These are phyloP conservation scores for Plusia festucae DNA, from an alignment of 2,888 invertebrate genomes.

Conservation along the genomic window DNA sequence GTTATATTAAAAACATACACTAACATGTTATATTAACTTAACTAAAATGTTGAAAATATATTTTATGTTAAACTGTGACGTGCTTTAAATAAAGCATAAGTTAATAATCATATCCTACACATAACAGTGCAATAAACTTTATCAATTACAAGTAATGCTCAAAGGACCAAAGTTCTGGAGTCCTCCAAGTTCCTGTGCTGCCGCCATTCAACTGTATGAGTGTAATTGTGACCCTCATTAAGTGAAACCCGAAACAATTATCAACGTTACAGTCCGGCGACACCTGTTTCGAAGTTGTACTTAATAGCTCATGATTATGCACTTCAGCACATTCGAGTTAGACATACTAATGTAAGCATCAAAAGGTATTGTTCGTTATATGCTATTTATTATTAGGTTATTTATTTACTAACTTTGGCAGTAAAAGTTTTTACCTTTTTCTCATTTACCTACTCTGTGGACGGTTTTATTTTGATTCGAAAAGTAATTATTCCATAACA, in stretches of 20 bases:
- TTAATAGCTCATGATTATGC: neutral
- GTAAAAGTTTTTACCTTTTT: neutral
- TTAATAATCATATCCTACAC: neutral
- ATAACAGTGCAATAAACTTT: neutral
- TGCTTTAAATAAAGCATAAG: neutral
- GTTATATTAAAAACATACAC: too few species aligned
- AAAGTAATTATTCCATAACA: too few species aligned
- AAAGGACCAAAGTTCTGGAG: neutral
- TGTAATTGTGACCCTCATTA: conserved; percentile 8
- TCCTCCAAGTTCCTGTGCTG: neutral
- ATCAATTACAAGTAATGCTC: neutral
- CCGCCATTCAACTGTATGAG: neutral
- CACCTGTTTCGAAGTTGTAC: neutral
- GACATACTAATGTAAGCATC: neutral
- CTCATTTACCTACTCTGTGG: too few species aligned
- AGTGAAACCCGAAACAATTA: conserved; percentile 6
- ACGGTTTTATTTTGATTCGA: too few species aligned
- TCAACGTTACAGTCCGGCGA: neutral
- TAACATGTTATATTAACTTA: too few species aligned
- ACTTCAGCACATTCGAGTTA: neutral
- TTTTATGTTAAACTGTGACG: neutral
- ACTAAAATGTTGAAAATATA: too few species aligned
- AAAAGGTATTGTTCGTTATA: neutral
- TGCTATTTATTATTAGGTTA: neutral
- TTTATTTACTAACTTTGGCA: neutral